Conservation (phyloP, 2,888 invertebrate genomes). For the Urechis unicinctus region DNA sequence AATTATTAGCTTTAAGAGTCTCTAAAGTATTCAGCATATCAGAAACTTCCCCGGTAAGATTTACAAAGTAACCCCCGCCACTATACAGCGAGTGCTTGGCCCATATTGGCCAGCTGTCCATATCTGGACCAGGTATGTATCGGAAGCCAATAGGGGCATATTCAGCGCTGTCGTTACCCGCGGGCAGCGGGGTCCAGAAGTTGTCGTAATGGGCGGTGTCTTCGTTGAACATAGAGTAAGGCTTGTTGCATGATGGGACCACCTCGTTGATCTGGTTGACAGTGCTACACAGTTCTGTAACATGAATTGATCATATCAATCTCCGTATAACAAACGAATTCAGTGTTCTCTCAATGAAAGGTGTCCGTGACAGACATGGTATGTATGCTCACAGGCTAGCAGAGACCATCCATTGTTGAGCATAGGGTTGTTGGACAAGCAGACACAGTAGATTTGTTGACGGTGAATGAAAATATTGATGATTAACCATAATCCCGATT, state of each 20-base stretch:
- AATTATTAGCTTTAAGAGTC: conserved; percentile 43
- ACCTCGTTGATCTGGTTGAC: conserved; percentile 1
- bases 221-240: conserved; percentile 32
- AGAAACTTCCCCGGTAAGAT: conserved; percentile 34
- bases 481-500: too few relatives aligned
- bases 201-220: conserved; percentile 31
- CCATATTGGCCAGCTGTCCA: conserved; percentile 51
- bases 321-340: too few relatives aligned
- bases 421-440: too few relatives aligned
- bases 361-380: too few relatives aligned
- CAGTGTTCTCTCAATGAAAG: too few relatives aligned
- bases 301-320: background rate
- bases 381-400: too few relatives aligned
- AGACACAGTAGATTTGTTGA: too few relatives aligned
- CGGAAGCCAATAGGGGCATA: conserved; percentile 30
- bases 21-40: conserved; percentile 30
- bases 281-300: conserved; percentile 9
- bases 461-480: too few relatives aligned
- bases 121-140: conserved; percentile 37
- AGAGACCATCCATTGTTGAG: too few relatives aligned
- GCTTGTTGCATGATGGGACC: conserved; percentile 34
- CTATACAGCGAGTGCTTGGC: conserved; percentile 49
- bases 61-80: conserved; percentile 54
- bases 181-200: conserved; percentile 29
- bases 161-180: conserved; percentile 4